These are phyloP conservation scores for Asobara japonica DNA, from an alignment of 1,140 invertebrate genomes.

Conservation along the genomic window DNA sequence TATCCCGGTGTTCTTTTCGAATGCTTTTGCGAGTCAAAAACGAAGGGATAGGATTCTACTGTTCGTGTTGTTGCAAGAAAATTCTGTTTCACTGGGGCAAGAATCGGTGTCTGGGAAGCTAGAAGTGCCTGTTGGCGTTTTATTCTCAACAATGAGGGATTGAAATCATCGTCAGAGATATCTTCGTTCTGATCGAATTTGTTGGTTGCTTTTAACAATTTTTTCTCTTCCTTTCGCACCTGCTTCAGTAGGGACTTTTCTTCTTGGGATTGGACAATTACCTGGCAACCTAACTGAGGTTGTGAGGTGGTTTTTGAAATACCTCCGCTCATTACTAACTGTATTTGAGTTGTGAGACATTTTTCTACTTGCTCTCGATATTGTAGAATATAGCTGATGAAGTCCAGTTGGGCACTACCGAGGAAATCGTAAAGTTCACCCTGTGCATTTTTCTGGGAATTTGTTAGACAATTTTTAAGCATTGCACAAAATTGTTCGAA, in stretches of 20 bases:
- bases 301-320: conserved; percentile 43
- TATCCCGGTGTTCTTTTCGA: conserved; percentile 78
- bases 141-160: conserved; percentile 59
- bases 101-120: conserved; percentile 59
- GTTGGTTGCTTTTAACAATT: conserved; percentile 72
- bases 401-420: conserved; percentile 88
- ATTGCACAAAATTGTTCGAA: conserved; percentile 71
- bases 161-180: conserved; percentile 66
- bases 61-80: conserved; percentile 48
- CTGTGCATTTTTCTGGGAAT: conserved; percentile 79
- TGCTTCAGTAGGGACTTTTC: conserved; percentile 85
- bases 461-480: conserved; percentile 72
- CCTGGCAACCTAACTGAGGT: conserved; percentile 76
- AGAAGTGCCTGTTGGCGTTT: conserved; percentile 64
- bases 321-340: conserved; percentile 52
- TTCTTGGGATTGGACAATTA: conserved; percentile 84
- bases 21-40: conserved; percentile 80
- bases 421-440: conserved; percentile 89
- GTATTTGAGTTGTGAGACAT: conserved; percentile 48
- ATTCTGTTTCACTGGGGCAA: conserved; percentile 46
- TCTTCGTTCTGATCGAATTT: conserved; percentile 67
- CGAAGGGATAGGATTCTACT: conserved; percentile 81
- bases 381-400: conserved; percentile 82
- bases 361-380: conserved; percentile 73
- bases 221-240: conserved; percentile 90